Evolutionary conservation across 2,113 vertebrate species (phyloP).

Genomic region (Bostrychus sinensis): DNA sequence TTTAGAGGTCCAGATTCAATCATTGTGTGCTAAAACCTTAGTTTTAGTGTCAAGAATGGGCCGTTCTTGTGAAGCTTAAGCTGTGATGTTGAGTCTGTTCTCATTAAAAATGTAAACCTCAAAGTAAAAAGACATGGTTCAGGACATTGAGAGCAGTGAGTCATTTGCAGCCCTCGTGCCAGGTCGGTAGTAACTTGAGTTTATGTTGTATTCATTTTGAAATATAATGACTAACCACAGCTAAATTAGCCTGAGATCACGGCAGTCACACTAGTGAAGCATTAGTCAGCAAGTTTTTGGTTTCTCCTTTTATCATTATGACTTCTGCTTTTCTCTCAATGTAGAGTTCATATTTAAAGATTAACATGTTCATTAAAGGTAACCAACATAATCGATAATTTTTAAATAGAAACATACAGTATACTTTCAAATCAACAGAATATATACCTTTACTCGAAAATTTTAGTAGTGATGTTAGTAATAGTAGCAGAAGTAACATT

Average conservation of each 20-base stretch:
- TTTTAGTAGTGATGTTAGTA: no score
- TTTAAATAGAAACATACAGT: no score
- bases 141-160: neutral
- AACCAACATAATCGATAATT: no score
- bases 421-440: no score
- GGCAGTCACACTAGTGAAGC: neutral
- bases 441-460: no score
- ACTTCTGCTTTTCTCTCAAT: neutral
- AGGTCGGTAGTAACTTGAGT: neutral
- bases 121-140: neutral
- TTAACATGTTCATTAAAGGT: no score
- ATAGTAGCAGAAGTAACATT: no score
- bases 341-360: neutral
- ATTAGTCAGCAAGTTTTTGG: neutral
- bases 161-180: neutral
- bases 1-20: no score
- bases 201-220: conserved; percentile 13
- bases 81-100: neutral
- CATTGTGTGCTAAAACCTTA: neutral
- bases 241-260: neutral
- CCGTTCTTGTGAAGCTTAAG: no score
- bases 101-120: neutral
- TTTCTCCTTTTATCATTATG: neutral
- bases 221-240: conserved; percentile 26
- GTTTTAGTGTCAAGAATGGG: neutral